Conservation (phyloP, 2,888 invertebrate genomes). For the Brenthis hecate region DNA sequence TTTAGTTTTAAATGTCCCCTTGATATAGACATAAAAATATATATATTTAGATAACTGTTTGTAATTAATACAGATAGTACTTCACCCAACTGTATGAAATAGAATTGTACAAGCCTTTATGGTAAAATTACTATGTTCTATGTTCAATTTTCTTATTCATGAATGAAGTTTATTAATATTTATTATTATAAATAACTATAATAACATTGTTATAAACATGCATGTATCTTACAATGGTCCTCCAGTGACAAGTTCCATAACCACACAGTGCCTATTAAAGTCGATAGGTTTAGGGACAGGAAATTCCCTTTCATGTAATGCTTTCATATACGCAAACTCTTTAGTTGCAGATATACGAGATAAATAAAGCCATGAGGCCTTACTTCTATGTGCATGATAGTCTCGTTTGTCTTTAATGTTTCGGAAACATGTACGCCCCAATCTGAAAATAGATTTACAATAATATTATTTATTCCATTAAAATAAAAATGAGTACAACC, state of each 20-base stretch:
- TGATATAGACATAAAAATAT: no score
- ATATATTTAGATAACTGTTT: not conserved
- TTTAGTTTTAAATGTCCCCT: no score
- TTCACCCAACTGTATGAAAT: no score
- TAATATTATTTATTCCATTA: not conserved
- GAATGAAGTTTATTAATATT: no score
- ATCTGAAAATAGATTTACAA: conserved; percentile 64
- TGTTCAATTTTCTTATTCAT: no score
- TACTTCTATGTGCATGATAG: conserved; percentile 95
- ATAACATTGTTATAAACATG: not conserved
- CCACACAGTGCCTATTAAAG: conserved; percentile 96
- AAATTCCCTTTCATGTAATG: conserved; percentile 93
- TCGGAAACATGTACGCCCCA: conserved; percentile 97
- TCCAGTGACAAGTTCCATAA: conserved; percentile 96
- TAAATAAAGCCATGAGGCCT: conserved; percentile 97
- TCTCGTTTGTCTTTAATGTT: conserved; percentile 98
- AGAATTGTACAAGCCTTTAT: no score
- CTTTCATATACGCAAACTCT: conserved; percentile 99
- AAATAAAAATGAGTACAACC: not conserved
- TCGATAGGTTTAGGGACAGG: conserved; percentile 98
- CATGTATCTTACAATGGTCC: conserved; percentile 86
- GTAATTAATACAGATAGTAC: not conserved
- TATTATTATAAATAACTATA: not conserved
- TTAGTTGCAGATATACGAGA: conserved; percentile 98
- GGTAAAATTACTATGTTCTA: no score